Evolutionary conservation across 2,888 invertebrate species (phyloP), one percentile per base, ranked within the genome.

Genomic region (Agrotis segetum): DNA sequence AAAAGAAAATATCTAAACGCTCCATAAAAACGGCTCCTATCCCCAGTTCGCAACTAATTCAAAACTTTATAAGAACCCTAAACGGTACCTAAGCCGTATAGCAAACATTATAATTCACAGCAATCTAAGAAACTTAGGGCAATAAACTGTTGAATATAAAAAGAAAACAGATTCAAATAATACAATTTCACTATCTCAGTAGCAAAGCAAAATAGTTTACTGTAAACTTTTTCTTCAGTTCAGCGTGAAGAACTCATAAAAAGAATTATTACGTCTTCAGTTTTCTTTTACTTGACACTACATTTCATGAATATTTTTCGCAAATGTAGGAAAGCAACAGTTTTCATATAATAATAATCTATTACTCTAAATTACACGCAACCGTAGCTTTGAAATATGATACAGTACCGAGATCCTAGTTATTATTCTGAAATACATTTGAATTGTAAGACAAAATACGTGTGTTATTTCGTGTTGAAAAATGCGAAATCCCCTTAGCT

Each of bases 101-200:
- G 55, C 21, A 64, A 64, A 67, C 44, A n/a, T 77, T 58, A 77
- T 67, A 64, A 77, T 75, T 75, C 63, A 64, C 56, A 70, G 47
- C 29, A 11, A 24, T 47, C 55, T 61, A 58, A 56, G 60, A 71
- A 76, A 76, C 64, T 76, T 76, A 71, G 50, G n/a, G 65, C 60
- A 71, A 64, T 73, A 77, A 77, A 68, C 77, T 73, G 77, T 70
- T 74, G 74, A 69, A 74, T 77, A 50, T n/a, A 61, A 69, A 77
- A 73, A 61, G 61, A 62, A 69, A 78, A 78, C 65, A 74, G 46
- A 69, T 69, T 70, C 44, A 66, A 46, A 70, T 34, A 73, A 78
- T 19, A 55, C 53, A 75, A 77, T 67, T 46, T 68, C 16, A 56
- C 63, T 60, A 66, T 59, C 62, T 64, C 56, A 24, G 49, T 40